Evolutionary conservation across 1,140 invertebrate species (phyloP), one percentile per base, ranked within the genome.

Genomic region (Scaptomyza pallida): DNA sequence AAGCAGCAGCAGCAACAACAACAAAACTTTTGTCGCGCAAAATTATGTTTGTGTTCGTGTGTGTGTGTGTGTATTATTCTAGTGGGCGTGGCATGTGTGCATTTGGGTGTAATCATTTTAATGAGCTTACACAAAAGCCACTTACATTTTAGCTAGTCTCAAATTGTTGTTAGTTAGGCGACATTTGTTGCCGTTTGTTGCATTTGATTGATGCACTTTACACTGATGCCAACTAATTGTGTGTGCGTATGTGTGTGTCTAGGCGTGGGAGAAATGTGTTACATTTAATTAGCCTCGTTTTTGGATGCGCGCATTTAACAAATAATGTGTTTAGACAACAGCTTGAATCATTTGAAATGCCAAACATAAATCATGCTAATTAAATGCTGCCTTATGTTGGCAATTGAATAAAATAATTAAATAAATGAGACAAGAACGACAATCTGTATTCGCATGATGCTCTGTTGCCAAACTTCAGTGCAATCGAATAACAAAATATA

Each of bases 91-190:
- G 19, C 37, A 21, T 37, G 15, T 26, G 51, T 47, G 19, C 68
- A 44, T 65, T 75, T 59, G 72, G 50, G 56, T 61, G 52, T 56
- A 75, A 70, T 85, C 68, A 75, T 55, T 86, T 80, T 80, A 83
- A 83, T 83, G 80, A 83, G 67, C 68, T 69, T 54, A 64, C 76
- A 68, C 78, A 79, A 75, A 72, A 72, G 67, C 75, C 72, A 69
- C 62, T 73, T 81, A 55, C 57, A 55, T 70, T 55, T 56, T 48
- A 55, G 67, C 43, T 37, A 12, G 23, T 41, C 40, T 30, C 35
- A 48, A 70, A 63, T 47, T 63, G 52, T 60, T 57, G 54, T 60
- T 72, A 43, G 54, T 68, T 44, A 35, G 44, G 57, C 19, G 55
- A 59, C 63, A 67, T 60, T 55, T 62, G 45, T 64, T 65, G 52